These are phyloP conservation scores for Smittia sp. DNA, from an alignment of 2,888 invertebrate genomes.

Conservation along the genomic window DNA sequence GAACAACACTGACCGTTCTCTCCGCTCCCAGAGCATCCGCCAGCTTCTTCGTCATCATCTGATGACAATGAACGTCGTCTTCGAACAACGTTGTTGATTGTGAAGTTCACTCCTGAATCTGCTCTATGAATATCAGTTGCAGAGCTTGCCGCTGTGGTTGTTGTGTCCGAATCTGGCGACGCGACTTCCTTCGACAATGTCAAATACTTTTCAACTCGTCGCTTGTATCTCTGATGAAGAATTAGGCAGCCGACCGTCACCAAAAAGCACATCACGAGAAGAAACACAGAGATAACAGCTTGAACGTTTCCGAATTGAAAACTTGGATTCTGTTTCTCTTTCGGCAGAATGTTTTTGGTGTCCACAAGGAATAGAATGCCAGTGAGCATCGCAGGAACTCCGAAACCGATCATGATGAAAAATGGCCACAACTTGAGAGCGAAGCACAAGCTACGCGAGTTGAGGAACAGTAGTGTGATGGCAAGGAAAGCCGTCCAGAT, in stretches of 20 bases:
- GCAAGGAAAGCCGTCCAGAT: slow-evolving; percentile 85
- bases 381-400: slow-evolving; percentile 66
- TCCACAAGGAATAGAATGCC: slow-evolving; percentile 62
- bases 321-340: slow-evolving; percentile 67
- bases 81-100: slow-evolving; percentile 43
- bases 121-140: slow-evolving; percentile 44
- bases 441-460: slow-evolving; percentile 80
- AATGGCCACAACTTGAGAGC: slow-evolving; percentile 72
- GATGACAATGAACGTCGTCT: slow-evolving; percentile 49
- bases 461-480: slow-evolving; percentile 73
- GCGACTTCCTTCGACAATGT: slow-evolving; percentile 61
- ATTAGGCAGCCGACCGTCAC: slow-evolving; percentile 80
- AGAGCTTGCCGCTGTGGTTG: slow-evolving; percentile 50
- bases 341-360: slow-evolving; percentile 53
- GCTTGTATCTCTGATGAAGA: slow-evolving; percentile 75
- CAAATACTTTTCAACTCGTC: slow-evolving; percentile 66
- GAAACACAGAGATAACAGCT: slow-evolving; percentile 71
- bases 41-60: slow-evolving; percentile 47
- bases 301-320: slow-evolving; percentile 75
- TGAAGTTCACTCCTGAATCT: slow-evolving; percentile 44
- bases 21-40: slow-evolving; percentile 48
- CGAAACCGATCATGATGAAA: slow-evolving; percentile 58
- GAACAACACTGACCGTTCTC: slow-evolving; percentile 45
- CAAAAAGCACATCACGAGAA: slow-evolving; percentile 76
- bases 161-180: slow-evolving; percentile 48